These are phyloP conservation scores for Lycocerus yunnanus DNA, from an alignment of 2,888 invertebrate genomes.

Conservation along the genomic window DNA sequence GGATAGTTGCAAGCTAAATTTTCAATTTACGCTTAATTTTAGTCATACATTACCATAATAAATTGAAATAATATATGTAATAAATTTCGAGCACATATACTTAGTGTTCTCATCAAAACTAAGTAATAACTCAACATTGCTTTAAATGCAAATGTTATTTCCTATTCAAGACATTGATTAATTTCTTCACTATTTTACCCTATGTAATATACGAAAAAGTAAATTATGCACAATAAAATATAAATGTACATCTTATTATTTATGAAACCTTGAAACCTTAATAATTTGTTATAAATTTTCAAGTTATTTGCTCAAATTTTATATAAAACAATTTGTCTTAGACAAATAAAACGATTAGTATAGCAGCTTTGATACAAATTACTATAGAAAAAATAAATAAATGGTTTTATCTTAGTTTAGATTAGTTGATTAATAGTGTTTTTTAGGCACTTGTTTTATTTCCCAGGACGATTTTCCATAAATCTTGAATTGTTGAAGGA, in stretches of 20 bases:
- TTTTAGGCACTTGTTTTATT: neutral
- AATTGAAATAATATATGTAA: neutral
- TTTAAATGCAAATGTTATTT: neutral
- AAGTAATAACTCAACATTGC: neutral
- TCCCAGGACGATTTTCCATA: neutral
- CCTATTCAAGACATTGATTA: neutral
- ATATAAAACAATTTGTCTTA: neutral
- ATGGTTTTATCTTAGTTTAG: neutral
- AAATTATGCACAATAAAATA: neutral
- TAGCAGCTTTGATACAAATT: neutral
- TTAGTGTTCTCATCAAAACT: neutral
- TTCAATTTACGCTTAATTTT: neutral
- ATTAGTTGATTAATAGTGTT: neutral
- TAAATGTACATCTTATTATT: neutral
- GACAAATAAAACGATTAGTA: neutral
- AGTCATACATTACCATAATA: neutral
- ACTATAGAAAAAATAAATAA: neutral
- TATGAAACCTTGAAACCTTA: neutral
- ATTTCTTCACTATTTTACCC: neutral
- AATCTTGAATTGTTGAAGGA: neutral
- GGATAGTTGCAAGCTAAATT: neutral
- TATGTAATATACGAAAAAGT: neutral
- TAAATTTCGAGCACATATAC: neutral
- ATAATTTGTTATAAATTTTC: neutral
- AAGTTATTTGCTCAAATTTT: neutral